These are phyloP conservation scores for Ylistrum balloti DNA, from an alignment of 1,140 invertebrate species.

Conservation along the genomic window DNA sequence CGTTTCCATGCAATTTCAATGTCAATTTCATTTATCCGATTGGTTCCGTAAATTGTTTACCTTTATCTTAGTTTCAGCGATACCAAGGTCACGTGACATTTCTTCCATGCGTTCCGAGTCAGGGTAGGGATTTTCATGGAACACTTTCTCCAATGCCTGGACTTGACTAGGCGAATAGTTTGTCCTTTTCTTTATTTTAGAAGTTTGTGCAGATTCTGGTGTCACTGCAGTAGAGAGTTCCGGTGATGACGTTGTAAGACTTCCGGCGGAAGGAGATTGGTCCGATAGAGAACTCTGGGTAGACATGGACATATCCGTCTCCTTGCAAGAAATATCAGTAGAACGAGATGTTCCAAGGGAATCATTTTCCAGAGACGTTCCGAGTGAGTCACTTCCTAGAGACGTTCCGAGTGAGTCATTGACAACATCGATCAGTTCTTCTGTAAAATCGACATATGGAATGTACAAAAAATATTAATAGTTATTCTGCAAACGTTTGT, in stretches of 20 bases:
- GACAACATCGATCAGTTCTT: neutral
- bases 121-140: conserved; percentile 73
- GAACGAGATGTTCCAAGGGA: conserved; percentile 18
- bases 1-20: no score
- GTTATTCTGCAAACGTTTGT: neutral
- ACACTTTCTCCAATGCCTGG: conserved; percentile 67
- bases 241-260: conserved; percentile 58
- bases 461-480: neutral
- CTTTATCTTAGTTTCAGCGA: conserved; percentile 72
- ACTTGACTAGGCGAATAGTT: conserved; percentile 71
- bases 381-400: conserved; percentile 41
- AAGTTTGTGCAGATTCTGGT: conserved; percentile 21
- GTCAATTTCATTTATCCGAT: neutral
- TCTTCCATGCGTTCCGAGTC: conserved; percentile 71
- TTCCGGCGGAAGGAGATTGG: conserved; percentile 51
- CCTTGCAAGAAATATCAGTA: conserved; percentile 36
- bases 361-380: neutral
- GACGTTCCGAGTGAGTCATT: neutral
- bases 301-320: conserved; percentile 66
- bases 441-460: neutral
- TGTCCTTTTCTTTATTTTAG: conserved; percentile 69
- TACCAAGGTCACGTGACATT: conserved; percentile 65
- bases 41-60: conserved; percentile 61
- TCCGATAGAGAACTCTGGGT: conserved; percentile 58
- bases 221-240: conserved; percentile 46